Evolutionary conservation across 2,113 vertebrate species (phyloP), one percentile per base, ranked within the genome.

Genomic region (Caloenas nicobarica): DNA sequence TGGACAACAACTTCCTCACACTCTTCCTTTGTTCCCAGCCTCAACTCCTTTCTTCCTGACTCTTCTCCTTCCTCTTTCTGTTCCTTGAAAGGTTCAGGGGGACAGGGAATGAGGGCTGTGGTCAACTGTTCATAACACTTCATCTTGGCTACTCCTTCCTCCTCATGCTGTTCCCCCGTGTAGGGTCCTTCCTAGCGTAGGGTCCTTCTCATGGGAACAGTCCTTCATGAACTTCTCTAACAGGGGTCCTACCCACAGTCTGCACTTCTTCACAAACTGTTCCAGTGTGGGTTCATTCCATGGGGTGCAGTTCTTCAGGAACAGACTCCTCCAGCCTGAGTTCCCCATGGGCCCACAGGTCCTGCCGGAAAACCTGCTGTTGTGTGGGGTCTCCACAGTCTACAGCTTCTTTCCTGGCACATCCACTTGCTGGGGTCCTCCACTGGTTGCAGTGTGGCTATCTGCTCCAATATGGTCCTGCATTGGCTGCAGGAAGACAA

Each of bases 381-480:
- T 22, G 4, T 2, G 2, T 4, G 14, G 40, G 25, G 5, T 80
- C 38, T 50, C 7, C 11, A 16, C 1, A 2, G 13, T 4, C 14
- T 33, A 3, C 62, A 53, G 5, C 13, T 28, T 18, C 21, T 19
- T 58, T 50, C 22, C 17, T 18, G 42, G 33, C 15, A 57, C 33
- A 61, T 33, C 38, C 28, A 22, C 3, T 18, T 53, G 10, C 16
- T 58, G 56, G 25, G 25, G 51, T 53, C 25, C 51, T 53, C 51
- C 51, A 15, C 12, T 9, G 25, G 13, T 28, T 53, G 25, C 25
- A 53, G 25, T 26, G 51, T 28, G 51, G 51, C 26, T 28, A 53
- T 53, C 25, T 44, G 42, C 42, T 44, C 42, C 42, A 44, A 44
- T 44, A 44, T 44, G 42, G 42, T 44, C 42, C 16, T 44, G 42